These are phyloP conservation scores for Platalea minor DNA, from an alignment of 2,797 vertebrate genomes.

Conservation along the genomic window DNA sequence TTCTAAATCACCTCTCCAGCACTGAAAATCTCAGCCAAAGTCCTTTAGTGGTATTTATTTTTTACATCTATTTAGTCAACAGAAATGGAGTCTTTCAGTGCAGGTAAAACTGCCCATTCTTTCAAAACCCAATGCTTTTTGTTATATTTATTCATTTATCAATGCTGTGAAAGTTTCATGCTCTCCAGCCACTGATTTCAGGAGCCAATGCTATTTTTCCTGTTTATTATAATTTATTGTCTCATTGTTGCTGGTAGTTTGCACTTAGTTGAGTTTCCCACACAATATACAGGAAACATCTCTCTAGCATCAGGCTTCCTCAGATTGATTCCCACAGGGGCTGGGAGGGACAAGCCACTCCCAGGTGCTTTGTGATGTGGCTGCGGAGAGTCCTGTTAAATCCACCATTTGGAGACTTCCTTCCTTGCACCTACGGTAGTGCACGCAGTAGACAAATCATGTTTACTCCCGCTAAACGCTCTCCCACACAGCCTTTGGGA, in stretches of 20 bases:
- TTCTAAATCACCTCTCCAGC: background rate
- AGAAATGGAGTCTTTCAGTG: constrained; percentile 57
- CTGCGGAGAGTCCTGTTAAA: constrained; percentile 60
- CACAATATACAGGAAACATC: constrained; percentile 79
- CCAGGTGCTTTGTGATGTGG: constrained; percentile 74
- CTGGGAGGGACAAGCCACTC: constrained; percentile 71
- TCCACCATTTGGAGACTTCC: constrained; percentile 75
- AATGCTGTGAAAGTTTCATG: constrained; percentile 72
- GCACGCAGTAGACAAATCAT: constrained; percentile 50
- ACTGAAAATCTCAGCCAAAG: constrained; percentile 1
- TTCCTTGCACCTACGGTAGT: constrained; percentile 68
- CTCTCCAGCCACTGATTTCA: constrained; percentile 77
- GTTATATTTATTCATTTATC: constrained; percentile 76
- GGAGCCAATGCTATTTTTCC: constrained; percentile 80
- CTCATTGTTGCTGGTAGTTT: constrained; percentile 79
- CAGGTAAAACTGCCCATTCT: constrained; percentile 74
- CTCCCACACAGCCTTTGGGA: constrained; percentile 63
- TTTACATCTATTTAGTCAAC: constrained; percentile 50
- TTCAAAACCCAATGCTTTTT: constrained; percentile 68
- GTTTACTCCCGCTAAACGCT: constrained; percentile 23
- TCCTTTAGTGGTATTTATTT: constrained; percentile 25
- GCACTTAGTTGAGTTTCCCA: constrained; percentile 80
- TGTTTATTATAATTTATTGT: constrained; percentile 87
- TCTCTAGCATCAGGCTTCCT: constrained; percentile 83
- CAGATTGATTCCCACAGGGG: constrained; percentile 79